Evolutionary conservation across 1,140 invertebrate genomes (phyloP).

Genomic region (Drosophila suzukii): DNA sequence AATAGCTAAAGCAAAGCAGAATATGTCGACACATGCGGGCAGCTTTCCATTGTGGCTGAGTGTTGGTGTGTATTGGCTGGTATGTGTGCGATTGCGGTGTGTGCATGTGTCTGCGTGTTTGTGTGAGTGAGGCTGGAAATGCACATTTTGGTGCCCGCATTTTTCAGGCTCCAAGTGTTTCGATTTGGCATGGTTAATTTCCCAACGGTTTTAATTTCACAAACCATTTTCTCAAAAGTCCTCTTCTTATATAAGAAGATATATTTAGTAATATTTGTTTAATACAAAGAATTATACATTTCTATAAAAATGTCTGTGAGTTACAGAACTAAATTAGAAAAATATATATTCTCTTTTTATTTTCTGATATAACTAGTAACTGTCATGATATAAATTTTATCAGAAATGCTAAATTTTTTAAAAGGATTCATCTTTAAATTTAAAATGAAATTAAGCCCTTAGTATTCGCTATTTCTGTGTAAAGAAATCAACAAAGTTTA

Average conservation of each 20-base stretch:
- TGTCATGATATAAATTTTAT: no score
- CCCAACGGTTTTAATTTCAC: neutral
- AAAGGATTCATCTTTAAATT: no score
- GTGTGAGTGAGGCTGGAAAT: conserved; percentile 31
- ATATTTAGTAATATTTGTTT: neutral
- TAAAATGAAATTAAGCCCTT: no score
- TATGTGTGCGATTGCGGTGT: conserved; percentile 2
- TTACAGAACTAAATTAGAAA: no score
- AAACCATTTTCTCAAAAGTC: neutral
- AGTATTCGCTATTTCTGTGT: no score
- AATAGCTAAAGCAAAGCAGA: conserved; percentile 62
- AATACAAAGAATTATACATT: no score
- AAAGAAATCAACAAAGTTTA: no score
- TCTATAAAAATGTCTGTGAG: no score
- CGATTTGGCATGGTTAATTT: conserved; percentile 13
- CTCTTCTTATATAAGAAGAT: neutral
- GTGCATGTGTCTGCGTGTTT: conserved; percentile 5
- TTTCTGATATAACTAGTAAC: no score
- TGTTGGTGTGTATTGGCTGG: conserved; percentile 15
- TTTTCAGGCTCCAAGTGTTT: conserved; percentile 35
- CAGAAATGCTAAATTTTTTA: no score
- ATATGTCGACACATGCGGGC: conserved; percentile 74
- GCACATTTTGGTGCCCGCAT: conserved; percentile 70
- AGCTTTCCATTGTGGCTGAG: conserved; percentile 13
- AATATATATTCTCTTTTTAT: no score